Evolutionary conservation across 2,797 vertebrate species (phyloP), one percentile per base, ranked within the genome.

Genomic region (Bovichtus diacanthus): DNA sequence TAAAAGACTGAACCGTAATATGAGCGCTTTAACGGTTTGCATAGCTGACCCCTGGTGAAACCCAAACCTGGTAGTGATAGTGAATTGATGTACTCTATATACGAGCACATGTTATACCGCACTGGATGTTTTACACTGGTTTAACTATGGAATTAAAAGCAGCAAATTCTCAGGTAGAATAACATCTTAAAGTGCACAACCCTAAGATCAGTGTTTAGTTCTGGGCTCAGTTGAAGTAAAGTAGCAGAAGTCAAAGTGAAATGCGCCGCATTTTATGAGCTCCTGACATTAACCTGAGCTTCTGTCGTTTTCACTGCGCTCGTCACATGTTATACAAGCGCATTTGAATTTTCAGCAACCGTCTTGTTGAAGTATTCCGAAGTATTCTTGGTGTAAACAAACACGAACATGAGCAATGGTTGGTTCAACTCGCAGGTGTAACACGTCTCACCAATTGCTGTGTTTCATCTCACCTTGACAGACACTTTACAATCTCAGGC

Each of bases 401-500:
- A 85, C 68, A 66, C 38, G 25, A 46, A 47, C 44, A 12, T 18
- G 60, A 54, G 63, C 69, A 12, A 66, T 51, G 31, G 74, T 59
- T 41, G 29, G 19, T 38, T 58, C 9, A 6, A 4, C 56, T 31
- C 4, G 54, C 91, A 93, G 91, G 91, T 93, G 90, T 39, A 85
- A 82, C 75, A 50, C 38, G 38, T 91, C 84, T 75, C 74, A 16
- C 77, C 78, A 50, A 62, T 72, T 63, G 69, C 86, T 63, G 80
- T 84, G 84, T 82, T 90, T 80, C 77, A 70, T 90, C 84, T 90
- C 87, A 87, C 86, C 82, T 85, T 91, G 92, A 93, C 88, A 75
- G 90, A 91, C 89, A 90, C 88, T 87, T 92, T 80, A 84, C 89
- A 91, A 91, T 91, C 88, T 87, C 74, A 83, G 83, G 74, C 78